phyloP scores from a whole-genome alignment of 2,888 invertebrate species.

The Hyposoter dolosus region DNA sequence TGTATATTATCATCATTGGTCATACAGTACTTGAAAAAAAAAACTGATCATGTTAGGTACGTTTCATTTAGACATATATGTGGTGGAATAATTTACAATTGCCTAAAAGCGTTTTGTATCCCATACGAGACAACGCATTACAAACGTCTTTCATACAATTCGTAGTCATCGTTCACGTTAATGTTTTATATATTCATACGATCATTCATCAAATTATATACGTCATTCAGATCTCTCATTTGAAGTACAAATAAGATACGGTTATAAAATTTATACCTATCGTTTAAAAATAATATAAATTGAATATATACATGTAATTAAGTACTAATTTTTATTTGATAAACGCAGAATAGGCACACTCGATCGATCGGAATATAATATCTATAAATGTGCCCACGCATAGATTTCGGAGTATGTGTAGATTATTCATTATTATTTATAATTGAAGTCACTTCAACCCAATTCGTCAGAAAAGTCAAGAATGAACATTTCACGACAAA shows the following conservation, averaged over 20 bases:
- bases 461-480: not conserved
- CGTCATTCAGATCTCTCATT: conserved; percentile 59
- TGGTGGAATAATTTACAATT: conserved; percentile 65
- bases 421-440: conserved; percentile 5
- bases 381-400: conserved; percentile 33
- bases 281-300: conserved; percentile 61
- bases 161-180: conserved; percentile 30
- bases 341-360: conserved; percentile 62
- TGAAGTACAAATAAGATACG: conserved; percentile 65
- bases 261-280: conserved; percentile 63
- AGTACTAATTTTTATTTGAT: conserved; percentile 51
- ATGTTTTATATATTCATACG: conserved; percentile 59
- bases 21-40: conserved; percentile 64
- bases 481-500: not conserved
- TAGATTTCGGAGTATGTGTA: conserved; percentile 3
- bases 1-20: conserved; percentile 56
- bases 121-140: conserved; percentile 14
- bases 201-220: conserved; percentile 62
- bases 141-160: conserved; percentile 37
- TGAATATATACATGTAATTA: conserved; percentile 51
- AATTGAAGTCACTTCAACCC: not conserved
- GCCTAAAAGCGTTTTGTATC: conserved; percentile 40
- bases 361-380: conserved; percentile 60
- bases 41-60: conserved; percentile 63
- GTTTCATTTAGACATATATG: conserved; percentile 60